Percentiles rank a stretch among this genome's conserved stretches.
Conservation (phyloP, 2,797 vertebrate genomes). For the Gadopsis bispinosus region DNA sequence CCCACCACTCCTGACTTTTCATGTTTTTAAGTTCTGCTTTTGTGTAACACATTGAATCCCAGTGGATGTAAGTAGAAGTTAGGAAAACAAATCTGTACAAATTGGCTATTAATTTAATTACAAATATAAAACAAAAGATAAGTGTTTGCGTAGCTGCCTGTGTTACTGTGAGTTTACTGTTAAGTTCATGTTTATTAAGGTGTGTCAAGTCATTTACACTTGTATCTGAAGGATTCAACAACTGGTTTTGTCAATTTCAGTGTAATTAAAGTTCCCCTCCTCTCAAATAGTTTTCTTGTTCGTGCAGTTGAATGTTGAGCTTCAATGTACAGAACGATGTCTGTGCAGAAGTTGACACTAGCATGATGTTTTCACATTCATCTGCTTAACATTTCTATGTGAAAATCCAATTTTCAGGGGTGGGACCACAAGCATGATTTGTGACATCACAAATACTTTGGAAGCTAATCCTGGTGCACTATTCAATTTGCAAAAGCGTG, state of each 20-base stretch:
- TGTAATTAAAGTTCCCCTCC: neutral
- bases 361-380: no score
- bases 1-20: neutral
- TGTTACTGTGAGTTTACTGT: neutral
- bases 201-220: neutral
- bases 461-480: no score
- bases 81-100: neutral
- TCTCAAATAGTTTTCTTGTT: no score
- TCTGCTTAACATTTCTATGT: no score
- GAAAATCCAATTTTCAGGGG: no score
- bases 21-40: neutral
- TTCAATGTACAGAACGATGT: no score
- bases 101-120: neutral
- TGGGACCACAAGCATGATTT: no score
- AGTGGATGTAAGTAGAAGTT: no score
- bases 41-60: neutral
- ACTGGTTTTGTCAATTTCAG: neutral
- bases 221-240: neutral
- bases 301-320: no score
- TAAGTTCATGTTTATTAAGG: neutral
- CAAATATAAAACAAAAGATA: neutral
- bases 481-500: no score
- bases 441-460: no score
- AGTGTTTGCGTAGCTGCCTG: neutral
- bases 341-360: no score